Conservation (phyloP, 2,797 vertebrate species). For the Poeciliopsis paucimaculata region DNA sequence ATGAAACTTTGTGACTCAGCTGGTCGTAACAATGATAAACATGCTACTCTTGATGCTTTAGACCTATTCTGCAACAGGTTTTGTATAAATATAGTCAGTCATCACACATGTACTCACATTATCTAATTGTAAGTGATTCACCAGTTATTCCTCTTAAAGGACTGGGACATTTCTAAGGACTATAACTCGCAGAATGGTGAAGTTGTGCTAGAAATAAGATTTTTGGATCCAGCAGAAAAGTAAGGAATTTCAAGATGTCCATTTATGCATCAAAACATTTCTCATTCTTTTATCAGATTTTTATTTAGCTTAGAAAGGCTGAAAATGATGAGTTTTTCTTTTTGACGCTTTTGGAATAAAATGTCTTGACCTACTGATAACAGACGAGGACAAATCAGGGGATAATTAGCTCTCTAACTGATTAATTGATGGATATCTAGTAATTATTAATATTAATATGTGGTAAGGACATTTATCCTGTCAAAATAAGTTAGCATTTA, state of each 20-base stretch:
- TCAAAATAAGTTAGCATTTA: background rate
- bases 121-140: background rate
- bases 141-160: background rate
- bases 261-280: background rate
- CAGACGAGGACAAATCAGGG: background rate
- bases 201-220: background rate
- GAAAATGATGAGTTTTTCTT: background rate
- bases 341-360: background rate
- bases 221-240: background rate
- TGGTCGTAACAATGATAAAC: conserved; percentile 11
- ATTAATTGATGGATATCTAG: background rate
- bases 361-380: background rate
- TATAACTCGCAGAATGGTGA: background rate
- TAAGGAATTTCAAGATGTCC: background rate
- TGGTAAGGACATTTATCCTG: background rate
- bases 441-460: background rate
- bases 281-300: background rate
- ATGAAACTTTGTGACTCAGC: conserved; percentile 40
- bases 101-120: background rate
- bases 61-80: conserved; percentile 4
- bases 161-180: background rate
- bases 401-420: background rate
- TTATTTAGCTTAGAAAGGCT: background rate
- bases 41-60: background rate
- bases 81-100: background rate